Evolutionary conservation across 2,797 vertebrate species (phyloP).

Genomic region (Otus scops): DNA sequence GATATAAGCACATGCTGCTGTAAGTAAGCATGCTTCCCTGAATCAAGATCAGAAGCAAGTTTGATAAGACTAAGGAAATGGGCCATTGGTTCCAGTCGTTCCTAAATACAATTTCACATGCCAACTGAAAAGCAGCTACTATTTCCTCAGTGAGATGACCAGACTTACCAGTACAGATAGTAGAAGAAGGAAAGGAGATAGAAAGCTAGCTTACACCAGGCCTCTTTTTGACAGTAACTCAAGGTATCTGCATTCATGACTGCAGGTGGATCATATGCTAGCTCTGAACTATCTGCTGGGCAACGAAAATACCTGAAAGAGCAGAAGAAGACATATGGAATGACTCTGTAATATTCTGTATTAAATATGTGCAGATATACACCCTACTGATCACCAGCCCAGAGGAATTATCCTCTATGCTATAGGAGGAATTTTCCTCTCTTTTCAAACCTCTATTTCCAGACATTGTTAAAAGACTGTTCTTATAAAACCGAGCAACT

Average conservation of each 20-base stretch:
- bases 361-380: background rate
- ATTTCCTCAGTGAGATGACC: background rate
- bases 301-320: slow-evolving; percentile 92
- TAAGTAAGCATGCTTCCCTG: background rate
- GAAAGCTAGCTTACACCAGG: slow-evolving; percentile 98
- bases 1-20: background rate
- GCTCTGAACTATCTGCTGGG: slow-evolving; percentile 93
- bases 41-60: background rate
- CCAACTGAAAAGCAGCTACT: background rate
- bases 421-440: background rate
- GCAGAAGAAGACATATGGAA: background rate
- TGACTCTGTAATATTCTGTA: background rate
- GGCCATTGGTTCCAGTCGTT: background rate
- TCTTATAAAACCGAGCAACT: background rate
- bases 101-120: background rate
- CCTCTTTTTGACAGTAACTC: slow-evolving; percentile 96
- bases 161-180: slow-evolving; percentile 96
- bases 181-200: slow-evolving; percentile 99
- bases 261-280: slow-evolving; percentile 91
- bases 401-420: background rate
- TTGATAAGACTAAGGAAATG: background rate
- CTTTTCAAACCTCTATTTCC: background rate
- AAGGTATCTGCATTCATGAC: slow-evolving; percentile 97
- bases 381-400: background rate
- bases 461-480: background rate